Conservation (phyloP, 2,113 vertebrate genomes). For the Alectura lathami region DNA sequence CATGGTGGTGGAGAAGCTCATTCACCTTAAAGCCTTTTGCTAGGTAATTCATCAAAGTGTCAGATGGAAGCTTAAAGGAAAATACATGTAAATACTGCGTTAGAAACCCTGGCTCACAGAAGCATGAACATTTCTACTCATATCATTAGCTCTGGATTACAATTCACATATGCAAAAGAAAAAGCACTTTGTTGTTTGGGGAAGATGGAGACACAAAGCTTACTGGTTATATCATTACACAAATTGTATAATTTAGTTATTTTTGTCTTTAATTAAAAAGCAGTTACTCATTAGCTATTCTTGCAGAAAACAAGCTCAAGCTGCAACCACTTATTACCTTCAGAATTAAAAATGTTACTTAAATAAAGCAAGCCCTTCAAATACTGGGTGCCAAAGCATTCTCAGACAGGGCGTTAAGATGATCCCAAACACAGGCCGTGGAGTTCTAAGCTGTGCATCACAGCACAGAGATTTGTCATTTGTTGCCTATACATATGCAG, state of each 20-base stretch:
- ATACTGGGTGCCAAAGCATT: background rate
- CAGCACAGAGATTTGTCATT: background rate
- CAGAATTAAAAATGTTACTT: background rate
- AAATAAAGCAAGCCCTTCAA: background rate
- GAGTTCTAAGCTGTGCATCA: background rate
- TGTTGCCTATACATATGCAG: background rate
- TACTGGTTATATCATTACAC: background rate
- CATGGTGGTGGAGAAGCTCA: constrained; percentile 42
- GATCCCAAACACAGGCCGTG: background rate
- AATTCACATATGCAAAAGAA: background rate
- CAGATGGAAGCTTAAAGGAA: constrained; percentile 40
- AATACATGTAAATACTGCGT: constrained; percentile 49
- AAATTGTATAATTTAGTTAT: background rate
- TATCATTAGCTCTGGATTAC: constrained; percentile 11
- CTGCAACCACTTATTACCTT: background rate
- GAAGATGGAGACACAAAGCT: background rate
- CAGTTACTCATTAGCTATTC: background rate
- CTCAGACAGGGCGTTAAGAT: background rate
- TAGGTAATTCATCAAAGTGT: constrained; percentile 43
- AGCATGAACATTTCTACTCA: constrained; percentile 20
- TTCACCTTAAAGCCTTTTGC: constrained; percentile 34
- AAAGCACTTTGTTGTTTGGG: background rate
- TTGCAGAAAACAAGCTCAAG: background rate
- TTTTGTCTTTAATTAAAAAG: background rate
- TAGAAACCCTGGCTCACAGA: constrained; percentile 46